Percentiles rank a stretch among this genome's conserved stretches.
Evolutionary conservation across 2,888 invertebrate species (phyloP).

Genomic region (Ceramica pisi): DNA sequence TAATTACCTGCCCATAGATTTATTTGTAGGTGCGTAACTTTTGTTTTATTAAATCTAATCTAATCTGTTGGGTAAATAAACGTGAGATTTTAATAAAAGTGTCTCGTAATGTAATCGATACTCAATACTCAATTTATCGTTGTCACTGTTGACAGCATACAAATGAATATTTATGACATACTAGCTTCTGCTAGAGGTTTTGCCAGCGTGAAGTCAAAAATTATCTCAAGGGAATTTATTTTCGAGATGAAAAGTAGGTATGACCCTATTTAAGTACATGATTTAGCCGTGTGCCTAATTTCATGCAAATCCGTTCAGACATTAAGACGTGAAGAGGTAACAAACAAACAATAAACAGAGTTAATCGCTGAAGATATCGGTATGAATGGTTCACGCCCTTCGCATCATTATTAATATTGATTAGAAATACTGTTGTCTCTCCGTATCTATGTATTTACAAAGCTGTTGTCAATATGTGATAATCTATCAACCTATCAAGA

Average conservation of each 20-base stretch:
- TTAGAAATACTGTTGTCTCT: background rate
- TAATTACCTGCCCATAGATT: background rate
- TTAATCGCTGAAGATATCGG: no score
- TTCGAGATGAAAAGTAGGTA: no score
- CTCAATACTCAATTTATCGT: no score
- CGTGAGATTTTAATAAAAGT: background rate
- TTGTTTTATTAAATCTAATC: background rate
- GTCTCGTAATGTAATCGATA: background rate
- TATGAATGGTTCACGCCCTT: background rate
- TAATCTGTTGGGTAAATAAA: background rate
- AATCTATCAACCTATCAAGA: slow-evolving; percentile 55
- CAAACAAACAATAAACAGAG: no score
- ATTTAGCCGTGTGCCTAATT: no score
- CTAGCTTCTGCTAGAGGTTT: no score
- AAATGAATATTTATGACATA: background rate
- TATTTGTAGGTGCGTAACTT: background rate
- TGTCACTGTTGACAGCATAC: background rate
- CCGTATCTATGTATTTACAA: background rate
- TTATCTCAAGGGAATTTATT: no score
- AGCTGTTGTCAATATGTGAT: background rate
- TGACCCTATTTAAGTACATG: no score
- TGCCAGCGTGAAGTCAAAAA: no score
- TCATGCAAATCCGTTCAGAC: no score
- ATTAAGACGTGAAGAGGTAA: no score
- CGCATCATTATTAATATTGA: background rate